Percentiles rank a stretch among this genome's conserved stretches.
Conservation (phyloP, 2,797 vertebrate genomes). For the Emys orbicularis region DNA sequence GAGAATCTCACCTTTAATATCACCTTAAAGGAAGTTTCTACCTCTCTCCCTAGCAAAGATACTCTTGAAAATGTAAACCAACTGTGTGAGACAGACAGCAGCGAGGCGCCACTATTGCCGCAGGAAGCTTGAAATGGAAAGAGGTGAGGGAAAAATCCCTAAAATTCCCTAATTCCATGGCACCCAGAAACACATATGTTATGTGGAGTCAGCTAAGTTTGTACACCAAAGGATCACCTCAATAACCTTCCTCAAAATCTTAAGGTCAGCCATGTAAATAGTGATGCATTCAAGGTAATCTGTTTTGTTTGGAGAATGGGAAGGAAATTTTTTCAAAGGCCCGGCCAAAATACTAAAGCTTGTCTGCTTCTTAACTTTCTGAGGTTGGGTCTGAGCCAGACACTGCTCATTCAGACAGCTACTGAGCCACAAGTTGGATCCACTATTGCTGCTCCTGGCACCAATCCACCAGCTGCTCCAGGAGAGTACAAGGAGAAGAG, state of each 20-base stretch:
- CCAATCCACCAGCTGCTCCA: not conserved
- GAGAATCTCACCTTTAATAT: not conserved
- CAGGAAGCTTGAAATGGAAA: not conserved
- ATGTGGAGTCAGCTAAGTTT: not conserved
- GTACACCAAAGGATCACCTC: not conserved
- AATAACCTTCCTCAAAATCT: not conserved
- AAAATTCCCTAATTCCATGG: not conserved
- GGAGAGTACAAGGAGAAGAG: not conserved
- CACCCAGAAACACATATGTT: accelerated
- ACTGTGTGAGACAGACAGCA: not conserved
- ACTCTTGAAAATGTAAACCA: not conserved
- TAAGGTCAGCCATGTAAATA: accelerated
- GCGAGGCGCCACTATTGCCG: not conserved
- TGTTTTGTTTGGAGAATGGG: not conserved
- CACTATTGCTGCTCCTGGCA: not conserved
- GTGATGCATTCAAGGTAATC: too few relatives aligned
- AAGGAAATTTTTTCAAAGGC: not conserved
- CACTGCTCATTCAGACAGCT: not conserved
- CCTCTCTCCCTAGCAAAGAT: not conserved
- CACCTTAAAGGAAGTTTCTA: not conserved
- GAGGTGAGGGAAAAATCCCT: not conserved
- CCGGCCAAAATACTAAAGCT: not conserved
- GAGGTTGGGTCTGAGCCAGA: not conserved
- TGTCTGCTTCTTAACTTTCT: not conserved
- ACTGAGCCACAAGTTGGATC: not conserved